Percentiles rank a stretch among this genome's conserved stretches.
These are phyloP conservation scores for Nestor notabilis DNA, from an alignment of 2,113 vertebrate species.

Conservation along the genomic window DNA sequence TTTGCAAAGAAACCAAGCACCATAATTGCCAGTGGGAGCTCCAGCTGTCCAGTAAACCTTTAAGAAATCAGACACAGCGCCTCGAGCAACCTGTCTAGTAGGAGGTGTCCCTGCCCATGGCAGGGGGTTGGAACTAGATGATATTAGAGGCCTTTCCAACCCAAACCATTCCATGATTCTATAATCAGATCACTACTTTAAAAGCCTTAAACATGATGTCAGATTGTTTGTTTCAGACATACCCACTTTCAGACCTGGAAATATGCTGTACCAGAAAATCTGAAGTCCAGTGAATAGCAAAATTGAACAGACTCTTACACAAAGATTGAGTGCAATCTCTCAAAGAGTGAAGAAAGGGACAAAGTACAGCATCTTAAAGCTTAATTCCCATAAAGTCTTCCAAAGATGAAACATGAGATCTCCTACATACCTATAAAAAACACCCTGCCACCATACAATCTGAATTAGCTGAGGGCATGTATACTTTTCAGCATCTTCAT, in stretches of 20 bases:
- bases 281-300: background rate
- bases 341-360: background rate
- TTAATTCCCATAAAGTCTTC: background rate
- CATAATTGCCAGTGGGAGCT: background rate
- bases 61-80: background rate
- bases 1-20: background rate
- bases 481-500: conserved; percentile 45
- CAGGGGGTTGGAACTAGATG: background rate
- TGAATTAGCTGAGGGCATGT: conserved; percentile 78
- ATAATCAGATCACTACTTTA: background rate
- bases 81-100: background rate
- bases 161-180: background rate
- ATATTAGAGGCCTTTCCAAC: background rate
- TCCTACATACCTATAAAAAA: conserved; percentile 82
- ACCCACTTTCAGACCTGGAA: background rate
- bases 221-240: background rate
- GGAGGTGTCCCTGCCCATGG: background rate
- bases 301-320: background rate
- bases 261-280: background rate
- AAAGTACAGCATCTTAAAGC: background rate
- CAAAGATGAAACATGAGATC: background rate
- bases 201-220: background rate
- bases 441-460: conserved; percentile 82
- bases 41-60: background rate
- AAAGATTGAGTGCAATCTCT: background rate